Evolutionary conservation across 2,797 vertebrate species (phyloP).

Genomic region (Pseudotriccus pelzelni): DNA sequence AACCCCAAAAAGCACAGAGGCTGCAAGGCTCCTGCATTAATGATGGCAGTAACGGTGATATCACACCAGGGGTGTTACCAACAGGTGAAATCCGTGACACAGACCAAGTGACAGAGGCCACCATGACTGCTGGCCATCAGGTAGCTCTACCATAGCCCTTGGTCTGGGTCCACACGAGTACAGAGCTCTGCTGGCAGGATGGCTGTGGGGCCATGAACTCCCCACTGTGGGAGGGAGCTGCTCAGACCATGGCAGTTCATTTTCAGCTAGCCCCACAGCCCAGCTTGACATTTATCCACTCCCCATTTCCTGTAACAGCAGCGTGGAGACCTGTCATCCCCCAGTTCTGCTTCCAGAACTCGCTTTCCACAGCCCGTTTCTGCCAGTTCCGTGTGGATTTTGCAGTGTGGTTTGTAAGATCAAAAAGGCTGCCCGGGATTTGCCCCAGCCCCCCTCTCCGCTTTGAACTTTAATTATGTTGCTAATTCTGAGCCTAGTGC

Average conservation of each 20-base stretch:
- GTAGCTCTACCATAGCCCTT: rapidly evolving
- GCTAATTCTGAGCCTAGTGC: constrained; percentile 16
- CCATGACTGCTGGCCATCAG: not conserved
- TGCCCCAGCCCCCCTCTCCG: not conserved
- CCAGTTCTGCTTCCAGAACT: not conserved
- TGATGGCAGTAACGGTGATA: rapidly evolving
- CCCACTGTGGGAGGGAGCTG: not conserved
- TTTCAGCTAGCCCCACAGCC: not conserved
- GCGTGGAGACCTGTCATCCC: rapidly evolving
- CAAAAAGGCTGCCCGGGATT: constrained; percentile 22
- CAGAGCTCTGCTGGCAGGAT: not conserved
- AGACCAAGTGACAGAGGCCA: not conserved
- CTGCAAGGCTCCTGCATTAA: not conserved
- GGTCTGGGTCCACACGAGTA: rapidly evolving
- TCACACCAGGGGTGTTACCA: not conserved
- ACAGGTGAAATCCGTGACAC: not conserved
- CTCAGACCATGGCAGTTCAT: rapidly evolving
- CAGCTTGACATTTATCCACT: not conserved
- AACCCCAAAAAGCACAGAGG: rapidly evolving
- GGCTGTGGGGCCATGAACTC: rapidly evolving
- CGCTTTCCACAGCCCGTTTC: not conserved
- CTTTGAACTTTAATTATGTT: constrained; percentile 58
- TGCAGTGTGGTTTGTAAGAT: not conserved
- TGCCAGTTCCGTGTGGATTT: not conserved
- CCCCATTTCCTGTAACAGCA: not conserved